Conservation (phyloP, 2,797 vertebrate genomes). For the Tenualosa thibaudeaui region DNA sequence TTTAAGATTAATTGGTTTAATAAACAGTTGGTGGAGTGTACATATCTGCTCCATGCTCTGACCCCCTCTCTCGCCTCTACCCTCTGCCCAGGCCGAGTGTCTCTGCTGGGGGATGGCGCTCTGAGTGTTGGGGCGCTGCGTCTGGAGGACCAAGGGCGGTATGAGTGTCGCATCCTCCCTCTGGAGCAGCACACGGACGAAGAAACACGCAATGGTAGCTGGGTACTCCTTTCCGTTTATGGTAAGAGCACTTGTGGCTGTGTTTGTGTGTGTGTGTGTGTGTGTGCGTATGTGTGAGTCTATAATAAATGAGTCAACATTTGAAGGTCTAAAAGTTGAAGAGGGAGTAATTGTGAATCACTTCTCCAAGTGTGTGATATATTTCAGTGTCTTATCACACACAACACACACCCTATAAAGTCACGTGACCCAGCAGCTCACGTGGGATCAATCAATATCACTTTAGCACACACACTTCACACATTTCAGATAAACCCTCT, state of each 20-base stretch:
- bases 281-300: neutral
- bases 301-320: neutral
- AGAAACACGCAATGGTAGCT: constrained; percentile 84
- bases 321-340: neutral
- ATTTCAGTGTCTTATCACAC: neutral
- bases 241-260: constrained; percentile 66
- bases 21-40: neutral
- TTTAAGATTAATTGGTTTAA: no score
- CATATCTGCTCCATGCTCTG: neutral
- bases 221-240: constrained; percentile 85
- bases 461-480: neutral
- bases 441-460: neutral
- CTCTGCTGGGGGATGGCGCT: constrained; percentile 77
- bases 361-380: neutral
- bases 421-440: neutral
- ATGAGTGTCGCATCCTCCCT: constrained; percentile 87
- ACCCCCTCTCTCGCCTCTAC: constrained; percentile 10
- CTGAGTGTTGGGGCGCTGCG: constrained; percentile 79
- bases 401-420: neutral
- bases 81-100: constrained; percentile 78
- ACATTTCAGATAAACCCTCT: neutral
- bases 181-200: constrained; percentile 81
- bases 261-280: neutral
- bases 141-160: constrained; percentile 86
- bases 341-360: neutral